These are phyloP conservation scores for Zhuqinia jingwanae DNA, from an alignment of 2,888 invertebrate genomes.

Conservation along the genomic window DNA sequence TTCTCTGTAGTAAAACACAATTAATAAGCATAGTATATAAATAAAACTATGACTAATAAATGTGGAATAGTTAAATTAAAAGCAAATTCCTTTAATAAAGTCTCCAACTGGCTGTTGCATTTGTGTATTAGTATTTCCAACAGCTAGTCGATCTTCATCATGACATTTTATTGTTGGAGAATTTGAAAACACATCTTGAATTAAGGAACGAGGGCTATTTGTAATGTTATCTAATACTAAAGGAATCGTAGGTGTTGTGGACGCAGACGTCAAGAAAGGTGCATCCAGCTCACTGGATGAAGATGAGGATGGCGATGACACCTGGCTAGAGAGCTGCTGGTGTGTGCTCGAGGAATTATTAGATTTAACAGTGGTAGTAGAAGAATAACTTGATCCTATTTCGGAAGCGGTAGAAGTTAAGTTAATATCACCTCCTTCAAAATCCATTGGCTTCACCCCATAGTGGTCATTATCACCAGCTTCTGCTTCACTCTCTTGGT, in stretches of 20 bases:
- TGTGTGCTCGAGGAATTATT: not conserved
- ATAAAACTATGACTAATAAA: constrained; percentile 40
- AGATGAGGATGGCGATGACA: constrained; percentile 8
- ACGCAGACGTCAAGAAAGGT: constrained; percentile 7
- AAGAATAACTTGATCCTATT: constrained; percentile 23
- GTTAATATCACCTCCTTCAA: constrained; percentile 39
- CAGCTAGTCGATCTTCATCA: constrained; percentile 69
- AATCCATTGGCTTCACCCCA: constrained; percentile 49
- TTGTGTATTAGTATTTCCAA: constrained; percentile 47
- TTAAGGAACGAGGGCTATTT: constrained; percentile 65
- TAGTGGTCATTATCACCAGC: constrained; percentile 2
- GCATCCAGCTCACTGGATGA: constrained; percentile 43
- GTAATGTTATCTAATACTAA: constrained; percentile 69
- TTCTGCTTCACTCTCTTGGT: not conserved
- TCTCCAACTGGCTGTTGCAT: constrained; percentile 69
- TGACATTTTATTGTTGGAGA: constrained; percentile 72
- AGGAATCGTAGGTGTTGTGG: constrained; percentile 63
- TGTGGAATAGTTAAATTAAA: constrained; percentile 51
- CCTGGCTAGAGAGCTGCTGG: constrained; percentile 34
- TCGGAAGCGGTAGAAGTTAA: constrained; percentile 29
- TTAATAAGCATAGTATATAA: not conserved
- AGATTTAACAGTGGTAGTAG: constrained; percentile 11
- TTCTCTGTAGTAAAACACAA: constrained; percentile 33
- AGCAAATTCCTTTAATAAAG: constrained; percentile 74
- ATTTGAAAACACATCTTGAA: constrained; percentile 66